Evolutionary conservation across 2,797 vertebrate genomes (phyloP).

Genomic region (Prunella strophiata): DNA sequence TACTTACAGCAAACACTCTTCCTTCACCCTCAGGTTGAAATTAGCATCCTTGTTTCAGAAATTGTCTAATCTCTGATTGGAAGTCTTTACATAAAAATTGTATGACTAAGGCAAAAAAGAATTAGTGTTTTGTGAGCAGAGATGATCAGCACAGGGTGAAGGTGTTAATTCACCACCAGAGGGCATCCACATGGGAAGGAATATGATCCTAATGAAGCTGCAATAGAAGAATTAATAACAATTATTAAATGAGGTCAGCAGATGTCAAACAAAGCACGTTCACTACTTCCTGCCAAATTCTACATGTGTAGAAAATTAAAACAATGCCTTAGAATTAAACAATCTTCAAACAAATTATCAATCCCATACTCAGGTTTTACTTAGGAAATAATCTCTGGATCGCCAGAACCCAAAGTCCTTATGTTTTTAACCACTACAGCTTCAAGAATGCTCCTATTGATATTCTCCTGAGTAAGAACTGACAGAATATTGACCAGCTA

Average conservation of each 20-base stretch:
- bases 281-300: conserved; percentile 60
- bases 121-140: neutral
- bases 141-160: neutral
- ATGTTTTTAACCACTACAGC: conserved; percentile 32
- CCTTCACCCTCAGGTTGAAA: neutral
- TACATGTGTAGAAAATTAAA: conserved; percentile 67
- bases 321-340: conserved; percentile 43
- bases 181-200: conserved; percentile 31
- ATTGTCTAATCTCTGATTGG: neutral
- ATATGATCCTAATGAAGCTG: conserved; percentile 18
- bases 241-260: conserved; percentile 71
- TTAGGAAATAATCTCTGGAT: conserved; percentile 28
- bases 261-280: conserved; percentile 65
- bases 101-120: neutral
- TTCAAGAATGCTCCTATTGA: neutral
- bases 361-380: conserved; percentile 32
- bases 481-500: neutral
- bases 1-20: neutral
- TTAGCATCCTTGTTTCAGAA: neutral
- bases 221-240: conserved; percentile 63
- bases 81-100: neutral
- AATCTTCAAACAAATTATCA: conserved; percentile 56
- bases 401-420: neutral
- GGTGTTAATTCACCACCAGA: conserved; percentile 49
- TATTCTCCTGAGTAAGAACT: neutral